A percentile compares a stretch with the other conserved stretches of the same genome.
These are phyloP conservation scores for Paratilapia polleni DNA, from an alignment of 2,113 vertebrate species.

Conservation along the genomic window DNA sequence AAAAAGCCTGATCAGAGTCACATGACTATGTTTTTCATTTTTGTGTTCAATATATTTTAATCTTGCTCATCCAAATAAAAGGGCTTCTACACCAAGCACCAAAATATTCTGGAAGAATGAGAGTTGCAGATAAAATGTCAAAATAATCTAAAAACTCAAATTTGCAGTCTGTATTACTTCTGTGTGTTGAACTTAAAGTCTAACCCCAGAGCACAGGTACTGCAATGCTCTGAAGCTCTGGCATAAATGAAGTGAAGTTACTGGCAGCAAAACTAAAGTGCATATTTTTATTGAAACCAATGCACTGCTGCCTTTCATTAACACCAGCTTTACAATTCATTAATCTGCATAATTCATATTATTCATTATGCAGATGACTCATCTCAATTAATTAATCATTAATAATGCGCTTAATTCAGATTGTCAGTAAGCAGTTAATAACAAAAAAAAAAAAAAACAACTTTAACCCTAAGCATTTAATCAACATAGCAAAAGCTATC, in stretches of 20 bases:
- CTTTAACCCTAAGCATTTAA: background rate
- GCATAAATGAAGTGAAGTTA: background rate
- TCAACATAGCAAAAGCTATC: background rate
- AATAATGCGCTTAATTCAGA: background rate
- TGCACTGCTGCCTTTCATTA: background rate
- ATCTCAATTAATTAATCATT: background rate
- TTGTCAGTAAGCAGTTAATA: background rate
- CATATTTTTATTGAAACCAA: background rate
- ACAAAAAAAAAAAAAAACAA: background rate
- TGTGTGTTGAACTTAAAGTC: conserved; percentile 5
- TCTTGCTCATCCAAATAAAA: conserved; percentile 43
- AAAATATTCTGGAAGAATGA: conserved; percentile 47
- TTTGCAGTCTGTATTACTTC: conserved; percentile 14
- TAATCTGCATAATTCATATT: background rate
- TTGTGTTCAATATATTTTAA: conserved; percentile 22
- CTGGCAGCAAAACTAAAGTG: background rate
- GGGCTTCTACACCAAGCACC: conserved; percentile 23
- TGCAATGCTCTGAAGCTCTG: conserved; percentile 4
- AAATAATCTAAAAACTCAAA: conserved; percentile 27
- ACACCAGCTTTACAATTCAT: background rate
- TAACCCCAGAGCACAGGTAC: conserved; percentile 42
- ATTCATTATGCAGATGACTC: background rate
- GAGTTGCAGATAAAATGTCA: conserved; percentile 4
- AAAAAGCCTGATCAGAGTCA: background rate
- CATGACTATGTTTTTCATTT: background rate